Conservation (phyloP, 1,140 invertebrate species). For the Cotesia glomerata region DNA sequence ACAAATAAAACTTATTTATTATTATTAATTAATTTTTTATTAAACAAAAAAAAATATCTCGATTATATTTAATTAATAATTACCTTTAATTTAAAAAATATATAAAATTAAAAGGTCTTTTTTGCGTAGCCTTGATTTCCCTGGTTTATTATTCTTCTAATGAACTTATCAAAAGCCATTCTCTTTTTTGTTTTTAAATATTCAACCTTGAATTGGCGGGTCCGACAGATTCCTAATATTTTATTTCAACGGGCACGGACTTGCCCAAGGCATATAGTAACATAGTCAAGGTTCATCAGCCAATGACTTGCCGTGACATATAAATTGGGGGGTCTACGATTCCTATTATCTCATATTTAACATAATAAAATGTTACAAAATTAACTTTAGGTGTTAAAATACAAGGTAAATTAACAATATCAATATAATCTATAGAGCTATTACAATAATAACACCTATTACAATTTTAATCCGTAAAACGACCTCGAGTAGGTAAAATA, state of each 20-base stretch:
- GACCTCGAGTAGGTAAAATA: too few species aligned
- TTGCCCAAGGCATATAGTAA: neutral
- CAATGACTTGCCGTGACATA: slow-evolving; percentile 40
- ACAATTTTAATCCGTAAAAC: too few species aligned
- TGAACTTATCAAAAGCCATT: neutral
- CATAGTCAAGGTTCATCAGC: slow-evolving; percentile 34
- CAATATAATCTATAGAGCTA: neutral
- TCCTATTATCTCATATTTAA: neutral
- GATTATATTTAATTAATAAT: too few species aligned
- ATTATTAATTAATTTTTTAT: too few species aligned
- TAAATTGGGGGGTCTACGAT: slow-evolving; percentile 16
- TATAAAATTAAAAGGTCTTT: too few species aligned
- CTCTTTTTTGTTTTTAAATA: neutral
- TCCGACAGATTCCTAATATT: slow-evolving; percentile 29
- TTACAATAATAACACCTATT: too few species aligned
- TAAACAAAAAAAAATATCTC: too few species aligned
- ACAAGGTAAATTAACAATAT: slow-evolving; percentile 18
- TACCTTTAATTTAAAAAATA: too few species aligned
- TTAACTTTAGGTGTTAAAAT: neutral
- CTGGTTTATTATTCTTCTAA: too few species aligned
- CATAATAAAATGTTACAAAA: neutral
- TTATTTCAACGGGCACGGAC: slow-evolving; percentile 28
- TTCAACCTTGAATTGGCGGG: neutral
- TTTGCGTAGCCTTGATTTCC: too few species aligned
- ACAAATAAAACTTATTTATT: too few species aligned